These are phyloP conservation scores for Rutpela maculata DNA, from an alignment of 2,888 invertebrate species.

Conservation along the genomic window DNA sequence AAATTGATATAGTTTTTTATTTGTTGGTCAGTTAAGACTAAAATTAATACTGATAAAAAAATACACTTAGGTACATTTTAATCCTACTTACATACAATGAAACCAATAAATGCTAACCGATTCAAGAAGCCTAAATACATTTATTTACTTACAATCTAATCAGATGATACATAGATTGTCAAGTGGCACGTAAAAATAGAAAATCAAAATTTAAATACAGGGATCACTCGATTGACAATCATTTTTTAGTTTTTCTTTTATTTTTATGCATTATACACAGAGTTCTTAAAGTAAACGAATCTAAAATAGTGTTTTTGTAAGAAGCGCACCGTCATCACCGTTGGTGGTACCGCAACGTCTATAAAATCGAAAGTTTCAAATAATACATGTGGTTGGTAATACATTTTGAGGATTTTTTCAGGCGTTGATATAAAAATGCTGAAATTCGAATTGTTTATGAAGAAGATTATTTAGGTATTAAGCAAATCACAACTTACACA, in stretches of 20 bases:
- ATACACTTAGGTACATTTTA: conserved; percentile 25
- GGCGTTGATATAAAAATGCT: too few relatives aligned
- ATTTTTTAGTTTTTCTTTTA: background rate
- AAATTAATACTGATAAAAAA: conserved; percentile 28
- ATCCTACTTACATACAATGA: conserved; percentile 24
- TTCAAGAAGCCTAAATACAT: conserved; percentile 31
- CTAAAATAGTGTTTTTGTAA: too few relatives aligned
- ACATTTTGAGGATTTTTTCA: too few relatives aligned
- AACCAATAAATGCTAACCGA: conserved; percentile 18
- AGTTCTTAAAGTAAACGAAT: too few relatives aligned
- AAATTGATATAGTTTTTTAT: conserved; percentile 6
- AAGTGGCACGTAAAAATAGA: conserved; percentile 53
- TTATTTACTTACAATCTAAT: conserved; percentile 38
- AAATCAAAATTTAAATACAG: conserved; percentile 12
- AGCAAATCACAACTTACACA: too few relatives aligned
- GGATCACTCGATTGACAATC: background rate
- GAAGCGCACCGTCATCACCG: too few relatives aligned
- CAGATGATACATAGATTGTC: conserved; percentile 58
- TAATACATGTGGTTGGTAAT: too few relatives aligned
- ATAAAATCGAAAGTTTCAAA: too few relatives aligned
- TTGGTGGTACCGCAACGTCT: too few relatives aligned
- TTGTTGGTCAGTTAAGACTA: background rate
- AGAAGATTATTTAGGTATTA: too few relatives aligned
- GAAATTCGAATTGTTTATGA: too few relatives aligned
- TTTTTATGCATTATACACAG: too few relatives aligned